Evolutionary conservation across 2,888 invertebrate genomes (phyloP), one percentile per base, ranked within the genome.

Genomic region (Euclidia mi): DNA sequence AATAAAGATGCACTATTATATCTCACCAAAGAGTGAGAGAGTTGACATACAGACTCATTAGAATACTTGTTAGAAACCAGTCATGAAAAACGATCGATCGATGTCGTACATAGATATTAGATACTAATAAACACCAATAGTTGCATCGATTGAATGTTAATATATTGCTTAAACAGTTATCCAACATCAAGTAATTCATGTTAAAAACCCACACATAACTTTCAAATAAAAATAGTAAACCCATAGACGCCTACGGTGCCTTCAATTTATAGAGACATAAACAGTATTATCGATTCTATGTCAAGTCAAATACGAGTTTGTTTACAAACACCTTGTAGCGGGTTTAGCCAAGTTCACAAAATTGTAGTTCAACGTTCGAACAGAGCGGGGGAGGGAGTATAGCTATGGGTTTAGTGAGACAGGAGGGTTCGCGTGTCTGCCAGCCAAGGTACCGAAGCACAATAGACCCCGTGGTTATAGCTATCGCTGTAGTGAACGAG

Each of bases 371-470:
- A 73, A 76, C 46, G 76, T 57, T 60, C 62, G 59, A 53, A 64
- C 31, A 68, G 65, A 71, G 76, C 71, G 74, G 72, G 76, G 71
- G 71, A 75, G 81, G 65, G 76, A 69, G 76, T 78, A 82, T 84
- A 85, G 71, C 77, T 85, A 84, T 85, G 80, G 80, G 67, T 82
- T 76, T 80, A 51, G 69, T 71, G 76, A 68, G 65, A 71, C 76
- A 78, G 82, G 88, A 87, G 91, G 92, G 91, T 89, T 90, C 79
- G 90, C 89, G 83, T 89, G 92, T 92, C 90, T 93, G 88, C 88
- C 87, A 77, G 77, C 81, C 68, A 77, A 76, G 82, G 83, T 78
- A 79, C 64, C 61, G 56, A 55, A 71, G 79, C 65, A 92, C 90
- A 92, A 92, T 89, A 85, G 89, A 85, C 86, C 87, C 89, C 88